Evolutionary conservation across 92 coral and sea anemone species (phyloP), one percentile per base, ranked within the genome.

Genomic region (Zoanthus gigantus): DNA sequence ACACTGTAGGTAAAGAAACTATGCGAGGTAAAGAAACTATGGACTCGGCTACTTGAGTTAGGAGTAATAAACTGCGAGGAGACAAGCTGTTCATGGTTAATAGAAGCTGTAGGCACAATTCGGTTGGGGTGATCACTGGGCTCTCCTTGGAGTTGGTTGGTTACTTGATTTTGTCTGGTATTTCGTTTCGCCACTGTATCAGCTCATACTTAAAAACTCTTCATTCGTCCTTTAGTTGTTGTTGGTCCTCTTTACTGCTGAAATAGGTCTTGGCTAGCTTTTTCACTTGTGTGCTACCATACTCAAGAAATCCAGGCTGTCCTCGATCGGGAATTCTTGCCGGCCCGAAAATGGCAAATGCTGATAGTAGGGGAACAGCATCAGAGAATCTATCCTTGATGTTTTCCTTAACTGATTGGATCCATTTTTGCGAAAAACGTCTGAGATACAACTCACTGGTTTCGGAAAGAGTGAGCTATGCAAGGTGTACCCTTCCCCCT

Each of bases 171-270:
- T 83, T 78, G 44, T 71, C 34, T 5, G 79, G 71, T 65, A 83
- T 29, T 14, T 83, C 79, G 6, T 65, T 83, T 65, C 52, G 69
- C 87, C 87, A 72, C 58, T 74, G 73, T 57, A 60, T 73, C 80
- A 86, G 76, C 82, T 50, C 72, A 73, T 86, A 86, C 57, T 76
- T 86, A 74, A 86, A 86, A 52, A 85, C 89, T 72, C 78, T 72
- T 83, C 89, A 85, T 23, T 85, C 89, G 60, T 75, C 79, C 46
- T 14, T 10, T n/a, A 37, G 54, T 72, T 85, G 83, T 74, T 48
- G 58, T 34, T 85, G 74, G 89, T 85, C 60, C 58, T 37, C 65
- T 23, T 85, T 73, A 9, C 76, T 81, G 58, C 60, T 80, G 31
- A 85, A 74, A 79, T 47, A 85, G 72, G 74, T 79, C 48, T 74